Conservation (phyloP, 2,888 invertebrate genomes). For the Brachypalpus laphriformis region DNA sequence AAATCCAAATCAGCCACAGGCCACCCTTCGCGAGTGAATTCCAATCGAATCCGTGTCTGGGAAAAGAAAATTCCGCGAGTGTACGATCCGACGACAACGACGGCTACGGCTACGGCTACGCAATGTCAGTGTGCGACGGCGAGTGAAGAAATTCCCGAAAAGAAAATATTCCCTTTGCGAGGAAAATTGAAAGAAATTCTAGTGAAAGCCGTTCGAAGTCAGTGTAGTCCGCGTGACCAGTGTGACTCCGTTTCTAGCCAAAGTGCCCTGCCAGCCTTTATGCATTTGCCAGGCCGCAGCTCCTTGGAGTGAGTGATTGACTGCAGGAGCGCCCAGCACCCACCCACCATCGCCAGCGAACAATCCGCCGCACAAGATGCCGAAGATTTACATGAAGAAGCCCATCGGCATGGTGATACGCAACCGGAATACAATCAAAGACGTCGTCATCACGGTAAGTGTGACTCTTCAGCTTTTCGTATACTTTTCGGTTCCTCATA, state of each 20-base stretch:
- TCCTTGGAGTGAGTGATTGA: conserved; percentile 49
- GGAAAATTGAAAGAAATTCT: conserved; percentile 17
- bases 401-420: conserved; percentile 94
- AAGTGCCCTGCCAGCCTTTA: no score
- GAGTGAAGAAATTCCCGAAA: conserved; percentile 57
- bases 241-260: neutral
- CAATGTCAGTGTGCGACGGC: conserved; percentile 61
- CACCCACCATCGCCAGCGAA: conserved; percentile 18
- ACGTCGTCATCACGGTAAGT: conserved; percentile 90
- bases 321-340: conserved; percentile 56
- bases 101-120: conserved; percentile 19
- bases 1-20: neutral
- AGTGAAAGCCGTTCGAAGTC: conserved; percentile 14
- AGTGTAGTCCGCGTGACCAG: neutral
- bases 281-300: conserved; percentile 29
- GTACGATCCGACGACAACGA: neutral
- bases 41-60: neutral
- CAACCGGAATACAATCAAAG: conserved; percentile 93
- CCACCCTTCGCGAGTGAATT: neutral
- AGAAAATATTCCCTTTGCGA: conserved; percentile 18
- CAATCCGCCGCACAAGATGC: conserved; percentile 79
- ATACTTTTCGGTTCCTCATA: neutral
- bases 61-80: conserved; percentile 57
- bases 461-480: neutral
- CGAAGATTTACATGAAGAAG: conserved; percentile 84